Conservation (phyloP, 2,113 vertebrate genomes). For the Phainopepla nitens region DNA sequence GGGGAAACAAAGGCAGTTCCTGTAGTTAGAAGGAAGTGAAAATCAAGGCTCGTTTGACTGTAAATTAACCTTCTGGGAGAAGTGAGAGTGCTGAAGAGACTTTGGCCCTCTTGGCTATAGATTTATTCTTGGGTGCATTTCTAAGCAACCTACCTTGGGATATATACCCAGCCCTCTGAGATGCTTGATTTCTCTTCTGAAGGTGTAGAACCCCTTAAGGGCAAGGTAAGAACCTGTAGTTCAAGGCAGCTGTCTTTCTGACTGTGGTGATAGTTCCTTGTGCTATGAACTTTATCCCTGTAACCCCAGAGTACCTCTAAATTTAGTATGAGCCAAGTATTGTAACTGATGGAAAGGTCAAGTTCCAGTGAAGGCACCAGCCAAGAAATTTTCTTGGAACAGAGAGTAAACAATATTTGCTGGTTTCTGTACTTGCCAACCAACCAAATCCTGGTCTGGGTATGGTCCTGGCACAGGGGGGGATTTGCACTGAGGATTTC, state of each 20-base stretch:
- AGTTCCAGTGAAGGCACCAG: not conserved
- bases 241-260: not conserved
- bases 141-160: not conserved
- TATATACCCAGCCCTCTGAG: not conserved
- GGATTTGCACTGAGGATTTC: not conserved
- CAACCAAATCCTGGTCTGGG: not conserved
- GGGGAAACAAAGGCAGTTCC: not conserved
- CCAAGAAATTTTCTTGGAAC: not conserved
- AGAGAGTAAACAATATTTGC: not conserved
- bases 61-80: not conserved
- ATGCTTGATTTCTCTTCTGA: not conserved
- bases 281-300: not conserved
- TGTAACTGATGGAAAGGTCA: conserved; percentile 25
- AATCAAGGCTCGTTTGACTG: not conserved
- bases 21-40: not conserved
- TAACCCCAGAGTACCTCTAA: conserved; percentile 13
- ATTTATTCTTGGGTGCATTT: not conserved
- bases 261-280: not conserved
- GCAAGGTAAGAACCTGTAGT: not conserved
- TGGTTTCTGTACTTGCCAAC: not conserved
- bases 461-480: not conserved
- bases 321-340: not conserved
- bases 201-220: not conserved
- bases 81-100: not conserved
- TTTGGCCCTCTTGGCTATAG: not conserved